These are phyloP conservation scores for Acanthosoma haemorrhoidale DNA, from an alignment of 2,888 invertebrate species.

Conservation along the genomic window DNA sequence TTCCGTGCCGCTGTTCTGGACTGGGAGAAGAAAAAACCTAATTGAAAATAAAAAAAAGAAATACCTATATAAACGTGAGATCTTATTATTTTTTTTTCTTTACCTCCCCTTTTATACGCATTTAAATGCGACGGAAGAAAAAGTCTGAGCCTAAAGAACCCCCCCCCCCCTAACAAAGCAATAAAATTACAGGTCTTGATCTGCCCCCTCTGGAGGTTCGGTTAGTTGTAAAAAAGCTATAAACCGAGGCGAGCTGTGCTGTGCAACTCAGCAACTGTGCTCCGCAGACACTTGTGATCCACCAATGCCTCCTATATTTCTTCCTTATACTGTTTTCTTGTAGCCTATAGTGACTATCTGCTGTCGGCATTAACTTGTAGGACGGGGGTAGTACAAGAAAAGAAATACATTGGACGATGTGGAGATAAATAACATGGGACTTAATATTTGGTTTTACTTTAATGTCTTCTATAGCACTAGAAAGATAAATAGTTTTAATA, in stretches of 20 bases:
- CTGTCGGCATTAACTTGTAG: too few relatives aligned
- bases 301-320: background rate
- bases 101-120: background rate
- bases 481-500: too few relatives aligned
- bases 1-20: background rate
- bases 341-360: too few relatives aligned
- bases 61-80: background rate
- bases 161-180: background rate
- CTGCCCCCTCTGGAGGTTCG: background rate
- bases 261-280: too few relatives aligned
- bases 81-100: background rate
- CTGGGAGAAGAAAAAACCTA: background rate
- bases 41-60: background rate
- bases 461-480: too few relatives aligned
- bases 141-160: background rate
- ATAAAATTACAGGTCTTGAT: slow-evolving; percentile 7
- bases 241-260: background rate
- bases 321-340: too few relatives aligned
- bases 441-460: too few relatives aligned
- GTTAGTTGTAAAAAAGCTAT: background rate
- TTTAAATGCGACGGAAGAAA: background rate
- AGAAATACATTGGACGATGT: too few relatives aligned
- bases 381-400: too few relatives aligned
- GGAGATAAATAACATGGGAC: too few relatives aligned
- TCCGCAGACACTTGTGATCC: too few relatives aligned